Percentiles rank a stretch among this genome's conserved stretches.
Conservation (phyloP, 2,888 invertebrate species). For the Diaphora mendica region DNA sequence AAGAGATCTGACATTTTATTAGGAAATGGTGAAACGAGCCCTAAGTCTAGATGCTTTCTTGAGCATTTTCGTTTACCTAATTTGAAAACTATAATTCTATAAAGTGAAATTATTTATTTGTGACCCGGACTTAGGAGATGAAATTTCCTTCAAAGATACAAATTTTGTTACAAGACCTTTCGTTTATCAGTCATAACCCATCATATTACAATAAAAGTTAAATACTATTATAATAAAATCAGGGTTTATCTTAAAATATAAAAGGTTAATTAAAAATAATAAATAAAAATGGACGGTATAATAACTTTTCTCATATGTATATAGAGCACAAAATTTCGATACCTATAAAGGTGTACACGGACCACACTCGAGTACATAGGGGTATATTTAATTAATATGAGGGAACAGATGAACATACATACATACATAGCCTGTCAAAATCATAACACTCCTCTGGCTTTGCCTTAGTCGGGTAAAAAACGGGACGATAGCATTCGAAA, state of each 20-base stretch:
- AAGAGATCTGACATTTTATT: no score
- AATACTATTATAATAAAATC: background rate
- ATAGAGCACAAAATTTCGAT: background rate
- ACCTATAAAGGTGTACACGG: no score
- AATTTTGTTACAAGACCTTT: background rate
- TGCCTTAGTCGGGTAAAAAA: no score
- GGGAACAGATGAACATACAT: no score
- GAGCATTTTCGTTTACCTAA: background rate
- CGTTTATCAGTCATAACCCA: background rate
- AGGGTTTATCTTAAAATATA: background rate
- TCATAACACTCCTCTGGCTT: no score
- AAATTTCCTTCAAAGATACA: no score
- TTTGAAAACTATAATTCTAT: background rate
- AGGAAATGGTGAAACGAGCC: no score
- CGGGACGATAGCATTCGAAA: no score
- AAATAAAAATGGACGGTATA: slow-evolving; percentile 16
- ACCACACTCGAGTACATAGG: no score
- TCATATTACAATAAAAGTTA: background rate
- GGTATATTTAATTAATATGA: no score
- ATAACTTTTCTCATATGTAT: slow-evolving; percentile 1
- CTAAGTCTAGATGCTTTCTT: background rate
- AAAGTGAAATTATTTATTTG: background rate
- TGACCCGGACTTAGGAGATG: background rate
- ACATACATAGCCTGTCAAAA: no score
- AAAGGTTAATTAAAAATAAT: background rate